Percentiles rank a stretch among this genome's conserved stretches.
Conservation (phyloP, 92 coral and sea anemone genomes). For the Plumapathes pennacea region DNA sequence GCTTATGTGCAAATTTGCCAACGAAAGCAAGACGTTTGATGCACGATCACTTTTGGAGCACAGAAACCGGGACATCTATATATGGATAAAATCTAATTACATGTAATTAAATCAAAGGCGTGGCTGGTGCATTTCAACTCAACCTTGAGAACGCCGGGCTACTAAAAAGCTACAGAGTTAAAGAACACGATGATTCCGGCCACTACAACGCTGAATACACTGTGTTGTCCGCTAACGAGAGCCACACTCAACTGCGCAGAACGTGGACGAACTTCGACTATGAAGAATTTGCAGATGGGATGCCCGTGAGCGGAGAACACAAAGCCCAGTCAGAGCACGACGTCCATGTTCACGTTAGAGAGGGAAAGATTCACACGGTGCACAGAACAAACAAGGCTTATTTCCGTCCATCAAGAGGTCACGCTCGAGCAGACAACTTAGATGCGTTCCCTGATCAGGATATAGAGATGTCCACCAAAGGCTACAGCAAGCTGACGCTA, state of each 20-base stretch:
- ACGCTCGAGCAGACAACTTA: slow-evolving; percentile 69
- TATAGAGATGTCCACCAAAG: slow-evolving; percentile 72
- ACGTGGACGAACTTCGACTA: slow-evolving; percentile 90
- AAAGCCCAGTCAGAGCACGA: slow-evolving; percentile 71
- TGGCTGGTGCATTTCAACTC: slow-evolving; percentile 79
- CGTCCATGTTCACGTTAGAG: slow-evolving; percentile 55
- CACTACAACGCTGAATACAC: slow-evolving; percentile 65
- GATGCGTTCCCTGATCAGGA: slow-evolving; percentile 65
- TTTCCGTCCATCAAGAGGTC: slow-evolving; percentile 50
- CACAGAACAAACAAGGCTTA: slow-evolving; percentile 69
- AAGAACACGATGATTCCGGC: slow-evolving; percentile 93
- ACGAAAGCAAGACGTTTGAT: too few species aligned
- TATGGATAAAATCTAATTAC: too few species aligned
- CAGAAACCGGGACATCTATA: too few species aligned
- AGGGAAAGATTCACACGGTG: slow-evolving; percentile 59
- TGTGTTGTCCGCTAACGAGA: slow-evolving; percentile 56
- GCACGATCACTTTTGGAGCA: too few species aligned
- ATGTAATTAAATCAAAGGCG: slow-evolving; percentile 30
- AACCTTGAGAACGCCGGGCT: slow-evolving; percentile 32
- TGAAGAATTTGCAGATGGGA: slow-evolving; percentile 77
- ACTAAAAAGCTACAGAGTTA: slow-evolving; percentile 28
- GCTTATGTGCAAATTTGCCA: too few species aligned
- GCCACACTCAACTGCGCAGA: slow-evolving; percentile 67
- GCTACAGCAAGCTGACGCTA: slow-evolving; percentile 74
- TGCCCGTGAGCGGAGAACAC: slow-evolving; percentile 75